Percentiles rank a stretch among this genome's conserved stretches.
Conservation (phyloP, 1,140 invertebrate genomes). For the Stegodyphus mimosarum region DNA sequence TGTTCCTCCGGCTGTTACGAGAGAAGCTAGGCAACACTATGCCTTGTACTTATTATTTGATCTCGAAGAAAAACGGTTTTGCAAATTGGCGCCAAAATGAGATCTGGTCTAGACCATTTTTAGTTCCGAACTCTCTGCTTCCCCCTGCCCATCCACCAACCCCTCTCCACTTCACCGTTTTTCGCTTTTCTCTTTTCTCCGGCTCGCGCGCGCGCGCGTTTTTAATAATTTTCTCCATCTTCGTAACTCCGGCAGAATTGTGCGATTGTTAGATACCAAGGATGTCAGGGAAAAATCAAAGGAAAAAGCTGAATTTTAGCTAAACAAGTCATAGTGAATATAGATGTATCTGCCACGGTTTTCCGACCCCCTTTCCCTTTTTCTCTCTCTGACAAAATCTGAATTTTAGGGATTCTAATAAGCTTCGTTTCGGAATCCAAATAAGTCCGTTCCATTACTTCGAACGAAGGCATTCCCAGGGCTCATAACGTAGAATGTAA, state of each 20-base stretch:
- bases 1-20: constrained; percentile 1
- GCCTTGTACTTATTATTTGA: constrained; percentile 20
- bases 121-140: neutral
- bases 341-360: neutral
- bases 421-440: constrained; percentile 14
- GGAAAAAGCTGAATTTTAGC: neutral
- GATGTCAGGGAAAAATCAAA: neutral
- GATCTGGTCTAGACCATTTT: constrained; percentile 3
- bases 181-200: neutral
- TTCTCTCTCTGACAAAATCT: constrained; percentile 17
- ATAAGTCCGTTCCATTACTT: constrained; percentile 15
- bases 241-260: neutral
- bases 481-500: neutral
- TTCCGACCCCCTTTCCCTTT: neutral
- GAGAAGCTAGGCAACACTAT: neutral
- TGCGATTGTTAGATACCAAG: constrained; percentile 16
- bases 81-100: constrained; percentile 29
- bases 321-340: neutral
- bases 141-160: neutral
- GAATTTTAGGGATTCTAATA: constrained; percentile 15
- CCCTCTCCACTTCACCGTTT: neutral
- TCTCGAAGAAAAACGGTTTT: constrained; percentile 24
- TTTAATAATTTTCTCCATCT: constrained; percentile 21
- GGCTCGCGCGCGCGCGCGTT: neutral
- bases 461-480: too few species aligned